Evolutionary conservation across 2,797 vertebrate species (phyloP), one percentile per base, ranked within the genome.

Genomic region (Pipistrellus kuhlii): DNA sequence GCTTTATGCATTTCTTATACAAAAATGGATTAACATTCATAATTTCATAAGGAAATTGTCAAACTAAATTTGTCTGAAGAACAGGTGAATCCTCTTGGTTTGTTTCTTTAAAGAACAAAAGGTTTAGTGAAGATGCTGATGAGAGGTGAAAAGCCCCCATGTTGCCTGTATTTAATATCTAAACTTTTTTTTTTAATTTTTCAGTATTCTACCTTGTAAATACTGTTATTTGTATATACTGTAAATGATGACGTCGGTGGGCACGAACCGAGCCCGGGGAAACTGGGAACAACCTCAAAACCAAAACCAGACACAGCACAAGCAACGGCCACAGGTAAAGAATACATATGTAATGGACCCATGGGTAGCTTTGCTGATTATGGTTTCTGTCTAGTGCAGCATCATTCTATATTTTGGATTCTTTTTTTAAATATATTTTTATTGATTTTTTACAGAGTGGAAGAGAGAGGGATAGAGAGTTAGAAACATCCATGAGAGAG

Each of bases 211-310:
- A 98, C 99, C 99, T 99, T 99, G 99, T 99, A 99, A 99, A 99
- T 99, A 99, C 99, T 99, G 98, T 99, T 99, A 99, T 99, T 99
- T 99, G 99, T 99, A 99, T 99, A 99, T 99, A 99, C 99, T 99
- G 99, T 99, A 99, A 99, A 99, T 99, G 99, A 99, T 99, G 99
- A 99, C 99, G 96, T 99, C 99, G 98, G 99, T 99, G 99, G 99
- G 99, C 98, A 99, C 99, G 92, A 99, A 97, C 99, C 99, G 99
- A 98, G 98, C 99, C 99, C 99, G 99, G 98, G 99, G 99, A 95
- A 99, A 93, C 99, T 99, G 99, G 99, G 99, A 99, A 98, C 99
- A 99, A 99, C 99, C 99, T 98, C 99, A 99, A 98, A 98, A 99
- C 98, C 99, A 99, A 98, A 99, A 99, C 98, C 99, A 99, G 99